Evolutionary conservation across 2,797 vertebrate genomes (phyloP).

Genomic region (Thripadectes ignobilis): DNA sequence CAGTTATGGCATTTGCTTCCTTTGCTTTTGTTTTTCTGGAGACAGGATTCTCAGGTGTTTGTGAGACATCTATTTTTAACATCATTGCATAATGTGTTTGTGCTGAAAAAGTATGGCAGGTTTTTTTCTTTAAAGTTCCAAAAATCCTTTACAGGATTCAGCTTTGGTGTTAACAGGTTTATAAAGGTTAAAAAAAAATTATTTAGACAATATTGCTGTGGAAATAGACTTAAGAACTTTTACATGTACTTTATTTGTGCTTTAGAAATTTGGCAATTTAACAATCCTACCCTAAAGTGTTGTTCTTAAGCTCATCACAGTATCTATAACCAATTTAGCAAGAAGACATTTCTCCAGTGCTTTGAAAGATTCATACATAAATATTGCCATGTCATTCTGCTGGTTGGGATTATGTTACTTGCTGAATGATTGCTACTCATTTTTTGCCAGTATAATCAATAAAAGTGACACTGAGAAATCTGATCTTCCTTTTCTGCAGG

Average conservation of each 20-base stretch:
- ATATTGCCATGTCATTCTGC: not conserved
- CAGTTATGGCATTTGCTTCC: not conserved
- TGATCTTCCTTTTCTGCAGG: constrained; percentile 72
- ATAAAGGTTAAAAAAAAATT: not conserved
- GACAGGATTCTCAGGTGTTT: not conserved
- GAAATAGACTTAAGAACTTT: not conserved
- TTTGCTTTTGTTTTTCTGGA: not conserved
- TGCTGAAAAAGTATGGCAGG: not conserved
- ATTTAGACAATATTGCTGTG: not conserved
- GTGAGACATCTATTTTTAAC: not conserved
- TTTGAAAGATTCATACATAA: not conserved
- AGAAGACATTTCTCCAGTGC: not conserved
- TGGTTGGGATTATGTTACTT: constrained; percentile 9
- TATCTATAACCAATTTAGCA: not conserved
- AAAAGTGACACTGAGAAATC: constrained; percentile 43
- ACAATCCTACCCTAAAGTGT: not conserved
- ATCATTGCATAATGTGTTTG: not conserved
- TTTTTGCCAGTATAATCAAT: constrained; percentile 56
- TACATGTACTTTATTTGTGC: not conserved
- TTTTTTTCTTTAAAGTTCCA: not conserved
- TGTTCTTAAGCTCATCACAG: not conserved
- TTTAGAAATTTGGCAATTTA: not conserved
- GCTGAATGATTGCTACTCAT: not conserved
- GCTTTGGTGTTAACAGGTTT: not conserved
- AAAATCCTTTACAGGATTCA: not conserved